A percentile compares a stretch with the other conserved stretches of the same genome.
Conservation (phyloP, 2,113 vertebrate genomes). For the Apteryx mantelli region DNA sequence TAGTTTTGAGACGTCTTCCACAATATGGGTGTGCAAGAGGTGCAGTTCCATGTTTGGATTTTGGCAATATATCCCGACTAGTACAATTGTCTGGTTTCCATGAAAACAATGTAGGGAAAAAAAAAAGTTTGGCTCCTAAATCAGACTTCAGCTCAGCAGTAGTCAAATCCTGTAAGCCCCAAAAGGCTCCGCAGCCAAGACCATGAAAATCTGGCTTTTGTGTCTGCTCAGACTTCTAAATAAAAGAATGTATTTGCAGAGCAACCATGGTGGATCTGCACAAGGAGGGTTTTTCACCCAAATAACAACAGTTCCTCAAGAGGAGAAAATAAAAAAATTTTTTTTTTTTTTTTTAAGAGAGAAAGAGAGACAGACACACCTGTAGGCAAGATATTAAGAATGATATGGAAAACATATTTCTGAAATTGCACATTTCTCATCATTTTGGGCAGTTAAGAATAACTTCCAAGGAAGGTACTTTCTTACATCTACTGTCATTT, state of each 20-base stretch:
- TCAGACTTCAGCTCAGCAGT: constrained; percentile 53
- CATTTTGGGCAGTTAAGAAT: background rate
- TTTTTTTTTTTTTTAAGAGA: too few relatives aligned
- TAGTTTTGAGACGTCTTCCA: background rate
- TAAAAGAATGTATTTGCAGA: background rate
- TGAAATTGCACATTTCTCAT: background rate
- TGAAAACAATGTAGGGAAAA: background rate
- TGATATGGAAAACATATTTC: background rate
- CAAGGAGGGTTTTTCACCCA: background rate
- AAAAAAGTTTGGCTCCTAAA: constrained; percentile 40
- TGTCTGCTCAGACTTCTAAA: background rate
- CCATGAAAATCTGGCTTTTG: constrained; percentile 17
- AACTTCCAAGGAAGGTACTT: background rate
- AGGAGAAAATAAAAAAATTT: background rate
- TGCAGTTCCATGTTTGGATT: background rate
- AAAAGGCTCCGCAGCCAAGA: constrained; percentile 20
- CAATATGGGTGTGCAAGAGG: background rate
- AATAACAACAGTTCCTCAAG: background rate
- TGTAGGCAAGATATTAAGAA: background rate
- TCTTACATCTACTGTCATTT: background rate
- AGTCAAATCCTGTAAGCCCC: constrained; percentile 51
- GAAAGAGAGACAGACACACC: background rate
- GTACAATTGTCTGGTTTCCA: constrained; percentile 38
- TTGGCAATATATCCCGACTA: background rate
- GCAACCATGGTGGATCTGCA: background rate